Conservation (phyloP, 1,140 invertebrate genomes). For the Lysiphlebus fabarum region DNA sequence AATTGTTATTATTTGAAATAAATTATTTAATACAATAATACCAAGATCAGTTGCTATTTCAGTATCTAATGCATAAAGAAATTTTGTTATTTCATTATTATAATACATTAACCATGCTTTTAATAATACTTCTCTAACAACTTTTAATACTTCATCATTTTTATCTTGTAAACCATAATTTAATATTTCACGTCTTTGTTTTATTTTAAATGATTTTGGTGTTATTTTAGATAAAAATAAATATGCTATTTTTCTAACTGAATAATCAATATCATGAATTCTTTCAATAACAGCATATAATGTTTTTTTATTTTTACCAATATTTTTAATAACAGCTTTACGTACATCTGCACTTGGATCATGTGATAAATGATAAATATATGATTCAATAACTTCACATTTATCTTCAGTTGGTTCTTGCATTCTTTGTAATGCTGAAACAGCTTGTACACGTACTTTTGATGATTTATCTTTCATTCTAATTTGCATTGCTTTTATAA, state of each 20-base stretch:
- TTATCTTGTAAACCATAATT: conserved; percentile 66
- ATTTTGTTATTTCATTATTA: conserved; percentile 60
- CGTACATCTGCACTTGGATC: conserved; percentile 69
- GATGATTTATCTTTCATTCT: conserved; percentile 69
- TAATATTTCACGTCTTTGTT: conserved; percentile 64
- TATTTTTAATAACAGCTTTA: conserved; percentile 42
- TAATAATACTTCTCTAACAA: conserved; percentile 56
- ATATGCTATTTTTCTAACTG: conserved; percentile 72
- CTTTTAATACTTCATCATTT: conserved; percentile 54
- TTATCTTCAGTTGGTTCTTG: conserved; percentile 74
- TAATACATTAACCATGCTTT: conserved; percentile 66
- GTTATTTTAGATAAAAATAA: conserved; percentile 68
- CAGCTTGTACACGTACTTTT: conserved; percentile 73
- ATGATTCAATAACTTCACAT: conserved; percentile 76
- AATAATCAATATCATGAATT: conserved; percentile 71
- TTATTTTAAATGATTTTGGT: conserved; percentile 66
- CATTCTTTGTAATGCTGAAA: conserved; percentile 72
- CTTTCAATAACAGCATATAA: conserved; percentile 62
- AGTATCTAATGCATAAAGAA: conserved; percentile 63
- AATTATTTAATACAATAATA: conserved; percentile 32
- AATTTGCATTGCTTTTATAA: conserved; percentile 68
- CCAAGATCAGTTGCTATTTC: conserved; percentile 43
- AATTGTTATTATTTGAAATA: conserved; percentile 38
- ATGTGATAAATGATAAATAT: conserved; percentile 70
- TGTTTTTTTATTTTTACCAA: conserved; percentile 48